A percentile compares a stretch with the other conserved stretches of the same genome.
phyloP scores from a whole-genome alignment of 2,797 vertebrate genomes.

The Lepus townsendii region DNA sequence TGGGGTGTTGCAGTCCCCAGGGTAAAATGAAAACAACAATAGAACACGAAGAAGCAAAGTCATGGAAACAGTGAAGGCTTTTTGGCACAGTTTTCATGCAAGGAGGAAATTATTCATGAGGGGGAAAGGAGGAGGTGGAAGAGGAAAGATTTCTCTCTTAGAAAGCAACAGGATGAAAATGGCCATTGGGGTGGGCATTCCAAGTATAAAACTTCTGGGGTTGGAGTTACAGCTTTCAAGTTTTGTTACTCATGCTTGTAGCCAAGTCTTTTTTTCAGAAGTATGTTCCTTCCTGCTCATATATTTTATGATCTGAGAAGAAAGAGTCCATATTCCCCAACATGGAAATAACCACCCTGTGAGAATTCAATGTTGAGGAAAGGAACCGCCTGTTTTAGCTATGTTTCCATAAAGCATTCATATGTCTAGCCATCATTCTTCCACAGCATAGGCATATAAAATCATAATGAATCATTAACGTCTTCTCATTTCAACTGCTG shows the following conservation, averaged over 20 bases:
- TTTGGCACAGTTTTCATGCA: conserved; percentile 56
- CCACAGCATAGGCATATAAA: neutral
- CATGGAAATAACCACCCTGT: conserved; percentile 47
- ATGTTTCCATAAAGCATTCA: conserved; percentile 2
- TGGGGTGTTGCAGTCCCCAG: conserved; percentile 86
- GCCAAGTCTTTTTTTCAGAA: neutral
- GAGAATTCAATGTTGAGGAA: conserved; percentile 60
- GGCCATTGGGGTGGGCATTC: neutral
- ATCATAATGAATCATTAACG: neutral
- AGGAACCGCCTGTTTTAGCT: conserved; percentile 52
- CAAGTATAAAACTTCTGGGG: neutral
- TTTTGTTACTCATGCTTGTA: neutral
- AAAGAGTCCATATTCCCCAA: neutral
- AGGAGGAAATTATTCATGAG: conserved; percentile 69
- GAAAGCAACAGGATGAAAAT: conserved; percentile 41
- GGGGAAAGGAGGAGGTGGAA: conserved; percentile 19
- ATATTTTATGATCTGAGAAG: conserved; percentile 47
- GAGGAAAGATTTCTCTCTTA: conserved; percentile 28
- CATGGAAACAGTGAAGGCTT: conserved; percentile 61
- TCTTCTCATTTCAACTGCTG: neutral
- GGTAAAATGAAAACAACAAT: conserved; percentile 65
- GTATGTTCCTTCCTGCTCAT: neutral
- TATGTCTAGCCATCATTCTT: conserved; percentile 19
- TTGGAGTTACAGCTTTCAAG: neutral
- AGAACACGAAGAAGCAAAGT: conserved; percentile 39